Base-by-base conservation (phyloP, 2,888 invertebrate species). In the Drosophila melanosoma region DNA sequence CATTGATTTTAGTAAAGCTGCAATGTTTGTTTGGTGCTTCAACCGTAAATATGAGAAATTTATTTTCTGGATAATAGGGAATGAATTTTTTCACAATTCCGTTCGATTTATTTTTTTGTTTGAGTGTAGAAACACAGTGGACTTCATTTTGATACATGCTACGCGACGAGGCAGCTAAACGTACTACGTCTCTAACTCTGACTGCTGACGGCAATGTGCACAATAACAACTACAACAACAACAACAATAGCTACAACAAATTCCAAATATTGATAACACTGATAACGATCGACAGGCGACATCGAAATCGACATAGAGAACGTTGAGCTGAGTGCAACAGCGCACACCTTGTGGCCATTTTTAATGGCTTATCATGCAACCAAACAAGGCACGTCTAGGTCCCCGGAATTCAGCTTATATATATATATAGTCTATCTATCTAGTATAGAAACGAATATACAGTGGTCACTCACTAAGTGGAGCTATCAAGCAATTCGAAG, bases 101-200 rank as follows among this genome's bases (percentile, higher is more conserved):
- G 42, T 0, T 2, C 6, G n/a, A 42, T 45, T 45, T 7, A 29
- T 8, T 45, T 20, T 40, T 40, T 40, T 45, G 23, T 45, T 1
- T 8, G 15, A 23, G 45, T 45, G 45, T 45, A 45, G 45, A 53
- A 49, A 11, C 26, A 11, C 2, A 11, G 29, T 20, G 26, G 76
- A 85, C 84, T 85, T 85, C 89, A 89, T 89, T 85, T 89, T 77
- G 87, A 89, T 87, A 87, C 76, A 83, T 84, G 84, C 72, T 62
- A 38, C 20, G 54, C 52, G 26, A 11, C 58, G 49, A 26, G 48
- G 32, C 45, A 33, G n/a, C 48, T 26, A 10, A 35, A 23, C 10
- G 29, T 45, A 45, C 23, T 45, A 45, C 45, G 45, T 8, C 45
- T 45, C 15, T 36, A 7, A 59, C 61, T 59, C 35, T 49, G 23